Conservation (phyloP, 2,797 vertebrate genomes). For the Anisognathus igniventris region DNA sequence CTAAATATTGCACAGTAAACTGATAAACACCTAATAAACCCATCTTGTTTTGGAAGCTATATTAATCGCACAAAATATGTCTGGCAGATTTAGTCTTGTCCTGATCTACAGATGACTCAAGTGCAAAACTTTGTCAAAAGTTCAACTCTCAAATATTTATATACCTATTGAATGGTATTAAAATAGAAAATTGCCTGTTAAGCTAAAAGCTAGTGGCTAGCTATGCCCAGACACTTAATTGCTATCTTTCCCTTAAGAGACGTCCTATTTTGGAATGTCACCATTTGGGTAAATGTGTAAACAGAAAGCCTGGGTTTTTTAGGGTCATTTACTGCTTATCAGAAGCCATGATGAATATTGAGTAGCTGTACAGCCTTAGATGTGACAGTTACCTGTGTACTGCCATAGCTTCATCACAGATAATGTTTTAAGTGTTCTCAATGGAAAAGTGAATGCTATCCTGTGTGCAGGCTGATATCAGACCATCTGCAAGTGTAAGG, state of each 20-base stretch:
- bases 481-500: conserved; percentile 35
- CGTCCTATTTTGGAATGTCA: background rate
- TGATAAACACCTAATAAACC: background rate
- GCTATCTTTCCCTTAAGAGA: background rate
- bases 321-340: background rate
- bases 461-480: background rate
- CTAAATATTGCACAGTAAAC: background rate
- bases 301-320: background rate
- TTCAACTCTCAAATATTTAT: background rate
- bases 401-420: background rate
- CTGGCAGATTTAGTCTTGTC: background rate
- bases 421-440: background rate
- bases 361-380: background rate
- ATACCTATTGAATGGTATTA: background rate
- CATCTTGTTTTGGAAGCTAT: background rate
- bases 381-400: conserved; percentile 45
- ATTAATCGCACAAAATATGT: background rate
- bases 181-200: background rate
- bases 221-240: background rate
- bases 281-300: background rate
- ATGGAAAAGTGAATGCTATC: background rate
- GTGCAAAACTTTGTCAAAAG: background rate
- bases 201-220: background rate
- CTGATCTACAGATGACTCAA: background rate
- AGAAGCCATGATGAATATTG: conserved; percentile 8